Percentiles rank a stretch among this genome's conserved stretches.
Evolutionary conservation across 2,113 vertebrate species (phyloP).

Genomic region (Raja brachyura): DNA sequence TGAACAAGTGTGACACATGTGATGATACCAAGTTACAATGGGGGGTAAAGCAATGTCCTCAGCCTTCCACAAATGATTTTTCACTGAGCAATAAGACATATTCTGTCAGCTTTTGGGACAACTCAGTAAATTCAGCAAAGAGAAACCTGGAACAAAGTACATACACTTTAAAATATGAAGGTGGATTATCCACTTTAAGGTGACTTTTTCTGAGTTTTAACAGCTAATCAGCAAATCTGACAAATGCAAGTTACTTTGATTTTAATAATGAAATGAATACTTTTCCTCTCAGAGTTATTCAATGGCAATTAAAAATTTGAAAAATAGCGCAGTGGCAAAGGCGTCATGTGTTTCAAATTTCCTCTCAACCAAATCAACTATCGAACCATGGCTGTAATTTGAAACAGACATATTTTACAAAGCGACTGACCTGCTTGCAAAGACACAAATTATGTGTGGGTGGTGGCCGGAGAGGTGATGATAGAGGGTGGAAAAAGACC

Average conservation of each 20-base stretch:
- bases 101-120: not conserved
- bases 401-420: slow-evolving; percentile 30
- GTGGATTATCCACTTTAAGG: not conserved
- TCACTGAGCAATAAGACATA: no score
- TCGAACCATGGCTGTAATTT: slow-evolving; percentile 11
- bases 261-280: slow-evolving; percentile 17
- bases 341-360: slow-evolving; percentile 29
- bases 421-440: slow-evolving; percentile 26
- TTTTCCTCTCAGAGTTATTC: not conserved
- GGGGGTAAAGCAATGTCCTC: no score
- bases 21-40: not conserved
- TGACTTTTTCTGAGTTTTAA: not conserved
- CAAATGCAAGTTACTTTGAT: slow-evolving; percentile 5
- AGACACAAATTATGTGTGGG: not conserved
- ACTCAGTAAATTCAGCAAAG: not conserved
- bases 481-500: not conserved
- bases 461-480: no score
- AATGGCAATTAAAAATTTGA: slow-evolving; percentile 26
- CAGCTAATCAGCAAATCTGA: not conserved
- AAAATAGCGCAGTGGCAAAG: slow-evolving; percentile 34
- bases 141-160: not conserved
- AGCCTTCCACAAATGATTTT: not conserved
- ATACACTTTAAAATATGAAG: not conserved
- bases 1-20: not conserved
- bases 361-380: slow-evolving; percentile 21